phyloP scores from a whole-genome alignment of 2,113 vertebrate species.

The Setophaga petechia region DNA sequence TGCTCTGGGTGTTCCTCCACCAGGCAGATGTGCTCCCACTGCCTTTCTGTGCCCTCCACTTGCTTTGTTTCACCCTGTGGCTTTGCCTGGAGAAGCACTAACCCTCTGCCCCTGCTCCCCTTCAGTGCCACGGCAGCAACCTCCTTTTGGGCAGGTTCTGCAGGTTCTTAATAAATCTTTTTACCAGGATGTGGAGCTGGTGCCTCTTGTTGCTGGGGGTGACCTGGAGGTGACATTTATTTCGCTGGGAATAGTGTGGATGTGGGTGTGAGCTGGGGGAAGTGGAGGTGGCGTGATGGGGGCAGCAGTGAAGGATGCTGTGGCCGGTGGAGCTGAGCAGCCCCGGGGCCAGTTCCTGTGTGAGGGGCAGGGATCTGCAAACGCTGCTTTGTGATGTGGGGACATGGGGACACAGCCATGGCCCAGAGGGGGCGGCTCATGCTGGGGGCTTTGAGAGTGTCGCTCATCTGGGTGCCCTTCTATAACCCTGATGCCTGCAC shows the following conservation, averaged over 20 bases:
- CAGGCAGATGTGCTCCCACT: fast-evolving
- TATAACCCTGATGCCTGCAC: not conserved
- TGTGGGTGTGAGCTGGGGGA: not conserved
- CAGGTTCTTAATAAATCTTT: conserved; percentile 63
- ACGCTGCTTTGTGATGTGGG: fast-evolving
- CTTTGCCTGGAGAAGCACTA: not conserved
- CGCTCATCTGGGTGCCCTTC: fast-evolving
- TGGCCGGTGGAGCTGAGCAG: not conserved
- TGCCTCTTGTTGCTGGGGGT: not conserved
- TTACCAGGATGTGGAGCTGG: not conserved
- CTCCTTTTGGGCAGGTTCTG: not conserved
- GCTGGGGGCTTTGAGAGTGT: not conserved
- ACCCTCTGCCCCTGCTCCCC: not conserved
- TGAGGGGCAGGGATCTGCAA: not conserved
- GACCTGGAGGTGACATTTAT: not conserved
- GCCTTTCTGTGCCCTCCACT: not conserved
- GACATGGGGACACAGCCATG: not conserved
- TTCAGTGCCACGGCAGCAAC: not conserved
- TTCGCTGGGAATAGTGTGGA: fast-evolving
- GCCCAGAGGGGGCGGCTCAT: fast-evolving
- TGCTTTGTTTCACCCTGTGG: fast-evolving
- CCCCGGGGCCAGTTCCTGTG: fast-evolving
- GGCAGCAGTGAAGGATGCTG: fast-evolving
- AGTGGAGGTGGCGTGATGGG: fast-evolving
- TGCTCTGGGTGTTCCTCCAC: not conserved